Percentiles rank a stretch among this genome's conserved stretches.
These are phyloP conservation scores for Phania funesta DNA, from an alignment of 2,888 invertebrate genomes.

Conservation along the genomic window DNA sequence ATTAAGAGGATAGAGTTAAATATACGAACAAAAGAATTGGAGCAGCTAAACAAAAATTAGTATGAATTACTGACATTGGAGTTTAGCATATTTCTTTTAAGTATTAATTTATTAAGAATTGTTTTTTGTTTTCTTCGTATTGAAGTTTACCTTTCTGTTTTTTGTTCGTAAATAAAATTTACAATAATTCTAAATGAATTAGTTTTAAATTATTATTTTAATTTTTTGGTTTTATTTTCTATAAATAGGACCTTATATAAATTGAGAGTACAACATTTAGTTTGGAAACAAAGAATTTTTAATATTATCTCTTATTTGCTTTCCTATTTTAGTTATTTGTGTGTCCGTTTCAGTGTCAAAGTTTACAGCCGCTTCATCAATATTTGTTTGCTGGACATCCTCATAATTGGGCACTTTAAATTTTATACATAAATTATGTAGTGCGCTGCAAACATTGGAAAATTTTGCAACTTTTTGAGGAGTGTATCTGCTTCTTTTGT, in stretches of 20 bases:
- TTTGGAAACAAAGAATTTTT: constrained; percentile 2
- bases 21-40: constrained; percentile 14
- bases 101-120: background rate
- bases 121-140: background rate
- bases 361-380: too few relatives aligned
- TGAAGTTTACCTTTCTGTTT: constrained; percentile 11
- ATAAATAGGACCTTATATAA: constrained; percentile 10
- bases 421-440: constrained; percentile 2
- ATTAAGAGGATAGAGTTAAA: too few relatives aligned
- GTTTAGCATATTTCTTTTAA: constrained; percentile 9
- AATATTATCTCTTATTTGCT: too few relatives aligned
- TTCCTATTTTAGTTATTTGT: too few relatives aligned
- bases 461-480: too few relatives aligned
- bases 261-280: constrained; percentile 6
- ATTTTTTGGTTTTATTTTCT: constrained; percentile 13
- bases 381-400: too few relatives aligned
- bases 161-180: constrained; percentile 5
- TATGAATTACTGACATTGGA: constrained; percentile 8
- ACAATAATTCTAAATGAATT: constrained; percentile 17
- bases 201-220: constrained; percentile 22
- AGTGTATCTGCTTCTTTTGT: too few relatives aligned
- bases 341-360: too few relatives aligned
- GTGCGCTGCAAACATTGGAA: background rate
- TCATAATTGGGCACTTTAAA: constrained; percentile 15
- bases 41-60: constrained; percentile 8